phyloP scores from a whole-genome alignment of 2,113 vertebrate genomes.

The Thunnus maccoyii region DNA sequence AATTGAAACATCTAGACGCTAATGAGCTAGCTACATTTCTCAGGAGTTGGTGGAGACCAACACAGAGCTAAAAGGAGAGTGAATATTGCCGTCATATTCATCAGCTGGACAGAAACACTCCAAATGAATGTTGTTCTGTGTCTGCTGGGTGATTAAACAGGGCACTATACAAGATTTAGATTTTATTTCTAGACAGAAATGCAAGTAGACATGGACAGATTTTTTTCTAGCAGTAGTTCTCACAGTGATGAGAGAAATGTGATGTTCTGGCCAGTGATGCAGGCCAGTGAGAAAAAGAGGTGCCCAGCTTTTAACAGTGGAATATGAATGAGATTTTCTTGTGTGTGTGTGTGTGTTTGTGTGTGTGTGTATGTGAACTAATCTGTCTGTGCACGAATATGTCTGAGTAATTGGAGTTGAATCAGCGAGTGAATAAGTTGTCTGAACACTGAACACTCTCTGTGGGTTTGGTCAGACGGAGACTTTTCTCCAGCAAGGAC shows the following conservation, averaged over 20 bases:
- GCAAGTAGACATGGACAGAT: too few relatives aligned
- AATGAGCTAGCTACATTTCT: too few relatives aligned
- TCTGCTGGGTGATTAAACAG: too few relatives aligned
- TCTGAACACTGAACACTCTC: constrained; percentile 29
- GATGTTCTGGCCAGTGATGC: too few relatives aligned
- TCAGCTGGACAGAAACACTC: too few relatives aligned
- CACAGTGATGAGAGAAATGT: too few relatives aligned
- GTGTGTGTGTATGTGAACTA: constrained; percentile 2
- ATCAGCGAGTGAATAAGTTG: constrained; percentile 27
- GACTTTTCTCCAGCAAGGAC: constrained; percentile 13
- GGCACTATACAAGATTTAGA: too few relatives aligned
- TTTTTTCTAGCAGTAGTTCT: too few relatives aligned
- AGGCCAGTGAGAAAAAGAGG: background rate
- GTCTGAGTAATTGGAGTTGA: constrained; percentile 23
- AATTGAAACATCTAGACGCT: too few relatives aligned
- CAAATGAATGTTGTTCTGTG: too few relatives aligned
- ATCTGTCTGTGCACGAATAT: background rate
- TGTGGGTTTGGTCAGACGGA: background rate
- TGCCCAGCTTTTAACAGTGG: constrained; percentile 5
- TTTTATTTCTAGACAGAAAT: background rate
- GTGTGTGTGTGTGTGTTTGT: background rate
- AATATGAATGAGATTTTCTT: background rate
- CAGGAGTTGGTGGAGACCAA: background rate
- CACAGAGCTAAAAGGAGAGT: background rate
- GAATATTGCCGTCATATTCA: too few relatives aligned